Evolutionary conservation across 2,113 vertebrate genomes (phyloP).

Genomic region (Asarcornis scutulata): DNA sequence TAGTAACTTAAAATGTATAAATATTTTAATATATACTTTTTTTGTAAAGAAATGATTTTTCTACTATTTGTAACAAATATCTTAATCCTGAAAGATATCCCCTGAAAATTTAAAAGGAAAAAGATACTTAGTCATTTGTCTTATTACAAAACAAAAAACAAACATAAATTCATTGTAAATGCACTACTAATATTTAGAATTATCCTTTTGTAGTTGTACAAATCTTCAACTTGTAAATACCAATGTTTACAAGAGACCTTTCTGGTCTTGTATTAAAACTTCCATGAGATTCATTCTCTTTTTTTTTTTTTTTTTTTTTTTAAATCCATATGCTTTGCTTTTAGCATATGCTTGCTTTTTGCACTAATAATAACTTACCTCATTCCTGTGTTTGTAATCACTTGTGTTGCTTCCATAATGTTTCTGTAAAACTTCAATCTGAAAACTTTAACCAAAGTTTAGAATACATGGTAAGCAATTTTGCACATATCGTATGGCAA

Average conservation of each 20-base stretch:
- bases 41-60: slow-evolving; percentile 83
- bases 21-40: slow-evolving; percentile 86
- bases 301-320: slow-evolving; percentile 34
- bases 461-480: slow-evolving; percentile 78
- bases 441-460: slow-evolving; percentile 79
- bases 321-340: slow-evolving; percentile 76
- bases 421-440: slow-evolving; percentile 69
- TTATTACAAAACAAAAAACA: neutral
- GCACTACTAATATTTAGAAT: slow-evolving; percentile 75
- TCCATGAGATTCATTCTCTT: slow-evolving; percentile 64
- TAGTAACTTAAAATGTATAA: slow-evolving; percentile 83
- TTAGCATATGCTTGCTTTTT: slow-evolving; percentile 83
- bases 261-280: slow-evolving; percentile 66
- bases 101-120: slow-evolving; percentile 76
- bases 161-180: slow-evolving; percentile 70
- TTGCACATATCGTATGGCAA: slow-evolving; percentile 78
- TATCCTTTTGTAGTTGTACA: slow-evolving; percentile 73
- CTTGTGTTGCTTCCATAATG: slow-evolving; percentile 76
- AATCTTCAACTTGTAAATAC: slow-evolving; percentile 72
- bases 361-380: slow-evolving; percentile 83
- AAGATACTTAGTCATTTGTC: slow-evolving; percentile 57
- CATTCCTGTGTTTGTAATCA: slow-evolving; percentile 77
- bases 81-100: slow-evolving; percentile 70
- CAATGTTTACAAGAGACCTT: slow-evolving; percentile 78
- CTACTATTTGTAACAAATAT: slow-evolving; percentile 82